Conservation (phyloP, 2,888 invertebrate species). For the Nemapogon koenigi region DNA sequence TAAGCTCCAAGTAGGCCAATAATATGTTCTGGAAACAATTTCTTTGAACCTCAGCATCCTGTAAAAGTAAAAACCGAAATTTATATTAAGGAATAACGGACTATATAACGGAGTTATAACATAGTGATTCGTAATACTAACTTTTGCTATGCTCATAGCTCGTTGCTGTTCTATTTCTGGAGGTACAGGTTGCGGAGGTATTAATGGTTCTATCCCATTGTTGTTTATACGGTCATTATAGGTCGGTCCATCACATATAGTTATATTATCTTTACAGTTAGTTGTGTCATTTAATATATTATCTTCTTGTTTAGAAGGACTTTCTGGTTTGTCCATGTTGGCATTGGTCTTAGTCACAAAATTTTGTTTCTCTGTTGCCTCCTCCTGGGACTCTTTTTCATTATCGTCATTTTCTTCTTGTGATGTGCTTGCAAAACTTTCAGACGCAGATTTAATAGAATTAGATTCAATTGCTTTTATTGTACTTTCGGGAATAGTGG, state of each 20-base stretch:
- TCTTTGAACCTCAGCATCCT: slow-evolving; percentile 87
- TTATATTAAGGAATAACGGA: slow-evolving; percentile 4
- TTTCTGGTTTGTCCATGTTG: neutral
- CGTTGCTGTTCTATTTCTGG: slow-evolving; percentile 86
- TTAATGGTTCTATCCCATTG: slow-evolving; percentile 46
- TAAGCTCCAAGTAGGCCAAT: slow-evolving; percentile 83
- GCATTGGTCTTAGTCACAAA: neutral
- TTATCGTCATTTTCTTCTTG: neutral
- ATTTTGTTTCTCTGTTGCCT: neutral
- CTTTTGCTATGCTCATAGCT: slow-evolving; percentile 82
- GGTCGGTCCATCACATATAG: slow-evolving; percentile 38
- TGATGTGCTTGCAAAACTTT: neutral
- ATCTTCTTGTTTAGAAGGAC: slow-evolving; percentile 18
- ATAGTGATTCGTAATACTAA: slow-evolving; percentile 22
- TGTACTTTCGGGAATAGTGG: neutral
- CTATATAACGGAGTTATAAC: neutral
- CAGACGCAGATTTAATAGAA: neutral
- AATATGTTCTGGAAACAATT: slow-evolving; percentile 86
- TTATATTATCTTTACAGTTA: slow-evolving; percentile 44
- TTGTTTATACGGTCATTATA: slow-evolving; percentile 26
- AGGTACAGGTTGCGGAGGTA: slow-evolving; percentile 75
- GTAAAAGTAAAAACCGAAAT: slow-evolving; percentile 19
- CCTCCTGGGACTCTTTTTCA: neutral
- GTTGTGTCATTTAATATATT: slow-evolving; percentile 17
- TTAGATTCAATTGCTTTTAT: neutral